Evolutionary conservation across 1,140 invertebrate species (phyloP), one percentile per base, ranked within the genome.

Genomic region (Drosophila auraria): DNA sequence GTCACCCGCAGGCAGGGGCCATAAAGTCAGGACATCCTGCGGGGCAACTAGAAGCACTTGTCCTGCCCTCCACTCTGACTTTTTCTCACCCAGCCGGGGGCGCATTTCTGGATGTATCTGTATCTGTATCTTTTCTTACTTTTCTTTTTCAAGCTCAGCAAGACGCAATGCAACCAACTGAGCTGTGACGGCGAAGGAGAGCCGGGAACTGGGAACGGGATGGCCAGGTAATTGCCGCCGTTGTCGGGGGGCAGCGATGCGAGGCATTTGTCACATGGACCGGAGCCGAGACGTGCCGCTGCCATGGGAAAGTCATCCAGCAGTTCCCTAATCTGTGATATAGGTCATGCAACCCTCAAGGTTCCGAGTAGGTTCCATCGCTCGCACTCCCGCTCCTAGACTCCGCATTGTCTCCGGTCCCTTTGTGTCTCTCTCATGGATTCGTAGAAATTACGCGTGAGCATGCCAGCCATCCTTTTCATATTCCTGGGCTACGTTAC

Each of bases 341-440:
- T 89, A 90, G 84, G 84, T 89, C 84, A 89, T 89, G 86, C 84
- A 89, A 89, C 84, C 84, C 86, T 89, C 81, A 89, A 89, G 86
- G 84, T 89, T 89, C 74, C 64, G 63, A 59, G 77, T 83, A 80
- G 61, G 58, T 63, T 61, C 74, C 59, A 51, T 53, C 33, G 30
- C 56, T n/a, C 57, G 80, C 56, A 25, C 17, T 38, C 27, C 51
- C 65, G 44, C 63, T 62, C 49, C 49, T 44, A 17, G 30, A 33
- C 66, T 17, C 17, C 23, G 58, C 83, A 78, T 87, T 87, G 83
- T 89, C 84, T 87, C 47, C 51, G 47, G 76, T 38, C 70, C 78
- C 69, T 69, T 78, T 66, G 81, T 72, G 59, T 72, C 45, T 54
- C 38, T 30, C 42, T 54, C 45, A 36, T 76, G 81, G 79, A 79